Evolutionary conservation across 2,888 invertebrate genomes (phyloP).

Genomic region (Taphrorychus bicolor): DNA sequence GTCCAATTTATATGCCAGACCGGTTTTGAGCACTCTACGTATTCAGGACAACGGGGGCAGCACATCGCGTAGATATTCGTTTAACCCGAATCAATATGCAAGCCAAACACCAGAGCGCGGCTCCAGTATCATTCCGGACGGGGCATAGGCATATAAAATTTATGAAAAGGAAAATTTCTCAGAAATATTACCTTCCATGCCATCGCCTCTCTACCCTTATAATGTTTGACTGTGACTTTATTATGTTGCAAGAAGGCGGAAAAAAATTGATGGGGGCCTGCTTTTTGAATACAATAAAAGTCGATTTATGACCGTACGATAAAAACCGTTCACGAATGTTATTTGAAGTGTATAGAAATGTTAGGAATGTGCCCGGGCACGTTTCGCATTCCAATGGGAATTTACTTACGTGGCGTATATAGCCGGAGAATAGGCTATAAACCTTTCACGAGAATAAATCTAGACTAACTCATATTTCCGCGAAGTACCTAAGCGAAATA

Average conservation of each 20-base stretch:
- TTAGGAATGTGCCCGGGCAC: background rate
- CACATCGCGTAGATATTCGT: slow-evolving; percentile 33
- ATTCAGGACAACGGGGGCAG: slow-evolving; percentile 21
- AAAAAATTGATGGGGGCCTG: slow-evolving; percentile 21
- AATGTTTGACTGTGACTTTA: slow-evolving; percentile 36
- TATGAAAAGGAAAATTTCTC: slow-evolving; percentile 46
- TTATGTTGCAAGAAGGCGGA: slow-evolving; percentile 29
- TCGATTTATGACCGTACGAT: slow-evolving; percentile 9
- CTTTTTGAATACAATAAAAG: slow-evolving; percentile 16
- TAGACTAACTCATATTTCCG: background rate
- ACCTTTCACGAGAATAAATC: background rate
- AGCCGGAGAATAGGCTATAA: background rate
- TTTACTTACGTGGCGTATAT: background rate
- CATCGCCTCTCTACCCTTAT: slow-evolving; percentile 32
- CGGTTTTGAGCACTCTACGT: slow-evolving; percentile 15
- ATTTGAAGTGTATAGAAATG: background rate
- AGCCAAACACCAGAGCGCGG: slow-evolving; percentile 30
- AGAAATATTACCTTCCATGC: slow-evolving; percentile 36
- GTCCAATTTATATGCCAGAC: slow-evolving; percentile 25
- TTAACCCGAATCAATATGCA: slow-evolving; percentile 41
- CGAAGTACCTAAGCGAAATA: background rate
- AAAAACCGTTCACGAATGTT: background rate
- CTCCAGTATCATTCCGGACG: slow-evolving; percentile 31
- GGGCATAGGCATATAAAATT: slow-evolving; percentile 44
- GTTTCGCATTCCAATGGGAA: background rate